Conservation (phyloP, 2,888 invertebrate genomes). For the Caenorhabditis uteleia region DNA sequence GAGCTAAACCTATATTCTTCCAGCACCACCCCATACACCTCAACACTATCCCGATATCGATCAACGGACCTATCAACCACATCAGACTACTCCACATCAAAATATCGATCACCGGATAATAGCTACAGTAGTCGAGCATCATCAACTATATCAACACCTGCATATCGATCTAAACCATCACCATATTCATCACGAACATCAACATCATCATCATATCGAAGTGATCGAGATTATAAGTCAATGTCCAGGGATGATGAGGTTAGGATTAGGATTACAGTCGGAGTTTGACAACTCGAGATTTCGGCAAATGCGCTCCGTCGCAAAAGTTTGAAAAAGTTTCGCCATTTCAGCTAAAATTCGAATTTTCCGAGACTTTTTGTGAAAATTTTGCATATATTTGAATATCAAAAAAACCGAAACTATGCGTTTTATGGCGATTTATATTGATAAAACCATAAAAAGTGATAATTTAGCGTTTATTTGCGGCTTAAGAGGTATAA, state of each 20-base stretch:
- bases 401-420: too few species aligned
- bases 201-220: slow-evolving; percentile 24
- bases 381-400: too few species aligned
- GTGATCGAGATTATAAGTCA: slow-evolving; percentile 28
- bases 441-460: too few species aligned
- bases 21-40: slow-evolving; percentile 18
- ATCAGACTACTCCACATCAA: slow-evolving; percentile 19
- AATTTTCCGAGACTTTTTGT: too few species aligned
- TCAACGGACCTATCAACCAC: slow-evolving; percentile 24
- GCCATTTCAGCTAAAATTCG: too few species aligned
- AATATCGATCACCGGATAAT: slow-evolving; percentile 23
- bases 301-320: too few species aligned
- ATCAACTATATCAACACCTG: slow-evolving; percentile 6
- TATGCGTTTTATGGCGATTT: too few species aligned
- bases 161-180: slow-evolving; percentile 4
- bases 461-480: too few species aligned
- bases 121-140: slow-evolving; percentile 11
- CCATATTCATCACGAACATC: slow-evolving; percentile 26
- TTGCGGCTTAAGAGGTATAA: too few species aligned
- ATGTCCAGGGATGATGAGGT: slow-evolving; percentile 33
- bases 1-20: background rate
- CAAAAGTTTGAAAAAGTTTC: too few species aligned
- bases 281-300: too few species aligned
- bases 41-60: slow-evolving; percentile 25
- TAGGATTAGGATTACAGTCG: background rate